A percentile compares a stretch with the other conserved stretches of the same genome.
Evolutionary conservation across 2,113 vertebrate genomes (phyloP).

Genomic region (Chloebia gouldiae): DNA sequence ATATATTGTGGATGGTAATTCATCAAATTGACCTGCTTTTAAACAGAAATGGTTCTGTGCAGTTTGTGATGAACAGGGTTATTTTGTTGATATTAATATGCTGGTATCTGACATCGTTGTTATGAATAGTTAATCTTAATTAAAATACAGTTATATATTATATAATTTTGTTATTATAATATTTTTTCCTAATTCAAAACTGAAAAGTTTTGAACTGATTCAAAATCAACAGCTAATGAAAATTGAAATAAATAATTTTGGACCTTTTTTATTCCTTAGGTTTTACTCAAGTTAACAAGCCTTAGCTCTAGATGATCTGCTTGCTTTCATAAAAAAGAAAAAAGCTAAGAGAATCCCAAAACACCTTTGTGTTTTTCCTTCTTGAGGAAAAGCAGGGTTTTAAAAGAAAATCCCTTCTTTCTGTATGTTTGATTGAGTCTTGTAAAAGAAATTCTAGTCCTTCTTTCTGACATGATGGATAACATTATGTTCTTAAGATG

Average conservation of each 20-base stretch:
- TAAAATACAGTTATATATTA: background rate
- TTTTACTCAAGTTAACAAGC: background rate
- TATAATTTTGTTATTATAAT: background rate
- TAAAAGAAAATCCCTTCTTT: background rate
- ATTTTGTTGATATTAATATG: background rate
- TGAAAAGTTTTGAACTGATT: background rate
- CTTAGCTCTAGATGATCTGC: background rate
- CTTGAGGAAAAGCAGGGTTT: background rate
- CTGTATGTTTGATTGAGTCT: background rate
- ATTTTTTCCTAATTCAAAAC: background rate
- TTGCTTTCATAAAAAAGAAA: background rate
- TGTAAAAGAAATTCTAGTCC: background rate
- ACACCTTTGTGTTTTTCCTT: background rate
- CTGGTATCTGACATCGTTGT: background rate
- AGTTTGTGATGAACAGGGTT: background rate
- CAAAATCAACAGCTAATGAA: background rate
- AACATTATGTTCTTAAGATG: background rate
- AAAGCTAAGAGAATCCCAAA: background rate
- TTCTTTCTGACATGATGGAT: background rate
- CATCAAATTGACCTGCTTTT: background rate
- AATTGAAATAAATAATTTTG: background rate
- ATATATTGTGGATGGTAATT: background rate
- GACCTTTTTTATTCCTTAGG: background rate
- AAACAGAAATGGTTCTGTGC: background rate
- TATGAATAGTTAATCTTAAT: background rate